phyloP scores from a whole-genome alignment of 2,113 vertebrate species.

The Desmodus rotundus region DNA sequence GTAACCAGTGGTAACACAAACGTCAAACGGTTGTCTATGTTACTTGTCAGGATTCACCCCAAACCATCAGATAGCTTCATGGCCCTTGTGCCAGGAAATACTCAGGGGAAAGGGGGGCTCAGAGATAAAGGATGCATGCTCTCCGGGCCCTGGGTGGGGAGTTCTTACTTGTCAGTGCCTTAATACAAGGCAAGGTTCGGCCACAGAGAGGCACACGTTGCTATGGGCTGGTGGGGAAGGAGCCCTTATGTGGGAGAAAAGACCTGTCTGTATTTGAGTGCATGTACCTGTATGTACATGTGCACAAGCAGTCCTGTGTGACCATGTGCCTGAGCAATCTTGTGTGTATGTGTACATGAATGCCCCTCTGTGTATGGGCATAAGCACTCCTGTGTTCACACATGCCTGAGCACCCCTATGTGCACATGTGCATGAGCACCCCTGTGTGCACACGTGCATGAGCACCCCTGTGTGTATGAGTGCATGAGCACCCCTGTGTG shows the following conservation, averaged over 20 bases:
- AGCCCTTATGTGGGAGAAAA: not conserved
- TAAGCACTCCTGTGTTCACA: not conserved
- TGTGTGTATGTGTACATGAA: too few relatives aligned
- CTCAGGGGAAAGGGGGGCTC: not conserved
- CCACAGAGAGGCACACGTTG: not conserved
- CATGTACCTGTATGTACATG: not conserved
- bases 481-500: not conserved
- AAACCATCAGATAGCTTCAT: not conserved
- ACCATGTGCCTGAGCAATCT: not conserved
- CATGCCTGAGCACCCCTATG: not conserved
- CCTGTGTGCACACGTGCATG: accelerated
- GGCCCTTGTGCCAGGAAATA: not conserved
- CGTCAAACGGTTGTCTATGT: not conserved
- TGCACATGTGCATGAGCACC: not conserved
- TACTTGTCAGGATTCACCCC: not conserved
- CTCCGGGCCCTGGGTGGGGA: not conserved
- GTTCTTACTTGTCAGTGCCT: not conserved
- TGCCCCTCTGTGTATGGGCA: not conserved
- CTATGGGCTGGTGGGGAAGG: not conserved
- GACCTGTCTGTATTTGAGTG: not conserved
- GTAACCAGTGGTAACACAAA: not conserved
- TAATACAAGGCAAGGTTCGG: not conserved
- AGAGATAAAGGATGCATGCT: not conserved
- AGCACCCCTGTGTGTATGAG: not conserved
- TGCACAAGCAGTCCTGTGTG: not conserved